These are phyloP conservation scores for Halcyon leucocephala DNA, from an alignment of 2,797 vertebrate genomes.

Conservation along the genomic window DNA sequence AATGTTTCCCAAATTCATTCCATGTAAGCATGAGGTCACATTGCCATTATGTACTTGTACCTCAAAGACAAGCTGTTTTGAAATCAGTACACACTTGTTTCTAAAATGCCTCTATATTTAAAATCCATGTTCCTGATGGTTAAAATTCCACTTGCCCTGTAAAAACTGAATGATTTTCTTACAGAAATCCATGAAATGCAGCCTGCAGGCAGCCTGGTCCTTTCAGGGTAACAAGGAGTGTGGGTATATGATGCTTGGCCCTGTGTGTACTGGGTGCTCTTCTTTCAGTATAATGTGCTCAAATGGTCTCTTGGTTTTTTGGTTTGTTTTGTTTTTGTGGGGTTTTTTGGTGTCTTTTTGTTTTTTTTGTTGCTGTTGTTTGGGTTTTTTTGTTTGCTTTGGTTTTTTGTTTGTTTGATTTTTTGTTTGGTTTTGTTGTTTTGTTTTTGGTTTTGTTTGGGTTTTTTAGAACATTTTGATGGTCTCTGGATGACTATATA, in stretches of 20 bases:
- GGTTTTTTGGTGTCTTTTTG: too few species aligned
- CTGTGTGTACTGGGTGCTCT: neutral
- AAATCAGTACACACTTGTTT: neutral
- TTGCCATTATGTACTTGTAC: fast-evolving
- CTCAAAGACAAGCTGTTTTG: neutral
- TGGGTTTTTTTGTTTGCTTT: too few species aligned
- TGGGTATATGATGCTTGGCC: neutral
- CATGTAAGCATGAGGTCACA: neutral
- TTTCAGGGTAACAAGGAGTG: neutral
- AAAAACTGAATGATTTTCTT: neutral
- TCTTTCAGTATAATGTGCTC: neutral
- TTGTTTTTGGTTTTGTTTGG: too few species aligned
- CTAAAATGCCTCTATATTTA: neutral
- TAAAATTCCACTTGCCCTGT: neutral
- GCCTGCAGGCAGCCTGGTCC: neutral
- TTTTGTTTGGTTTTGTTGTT: too few species aligned
- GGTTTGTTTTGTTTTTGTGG: too few species aligned
- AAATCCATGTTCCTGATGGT: neutral
- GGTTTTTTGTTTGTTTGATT: too few species aligned
- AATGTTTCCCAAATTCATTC: neutral
- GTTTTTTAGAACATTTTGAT: neutral
- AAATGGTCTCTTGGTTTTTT: neutral
- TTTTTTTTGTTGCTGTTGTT: too few species aligned
- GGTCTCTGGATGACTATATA: neutral
- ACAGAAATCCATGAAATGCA: fast-evolving